These are phyloP conservation scores for Junonia oenone DNA, from an alignment of 2,888 invertebrate genomes.

Conservation along the genomic window DNA sequence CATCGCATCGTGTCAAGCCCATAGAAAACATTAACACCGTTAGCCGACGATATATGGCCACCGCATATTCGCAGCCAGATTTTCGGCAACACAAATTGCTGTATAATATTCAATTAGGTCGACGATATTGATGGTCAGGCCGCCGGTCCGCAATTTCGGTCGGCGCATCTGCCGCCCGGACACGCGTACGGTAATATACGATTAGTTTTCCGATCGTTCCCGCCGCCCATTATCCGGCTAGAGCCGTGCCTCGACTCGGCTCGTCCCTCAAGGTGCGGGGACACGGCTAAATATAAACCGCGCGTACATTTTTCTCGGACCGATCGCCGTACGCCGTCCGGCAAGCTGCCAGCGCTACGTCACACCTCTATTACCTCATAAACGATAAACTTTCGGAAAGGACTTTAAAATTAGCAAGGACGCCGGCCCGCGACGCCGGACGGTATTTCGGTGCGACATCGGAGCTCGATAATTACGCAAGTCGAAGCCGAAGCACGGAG, in stretches of 20 bases:
- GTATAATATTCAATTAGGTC: conserved; percentile 78
- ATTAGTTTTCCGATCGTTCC: conserved; percentile 59
- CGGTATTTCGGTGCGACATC: conserved; percentile 45
- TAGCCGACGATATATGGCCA: conserved; percentile 64
- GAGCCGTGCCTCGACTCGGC: conserved; percentile 16
- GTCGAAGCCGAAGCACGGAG: conserved; percentile 64
- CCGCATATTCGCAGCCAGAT: conserved; percentile 73
- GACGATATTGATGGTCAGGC: conserved; percentile 64
- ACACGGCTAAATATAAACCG: conserved; percentile 52
- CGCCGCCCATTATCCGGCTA: conserved; percentile 28
- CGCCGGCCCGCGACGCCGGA: conserved; percentile 48
- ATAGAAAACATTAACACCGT: conserved; percentile 69
- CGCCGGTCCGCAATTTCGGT: conserved; percentile 68
- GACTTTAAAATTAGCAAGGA: conserved; percentile 78
- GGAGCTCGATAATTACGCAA: conserved; percentile 66
- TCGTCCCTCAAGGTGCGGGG: conserved; percentile 65
- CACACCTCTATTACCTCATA: conserved; percentile 71
- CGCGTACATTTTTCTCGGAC: conserved; percentile 43
- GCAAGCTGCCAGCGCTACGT: conserved; percentile 74
- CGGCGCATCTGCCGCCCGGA: conserved; percentile 66
- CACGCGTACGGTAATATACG: conserved; percentile 62
- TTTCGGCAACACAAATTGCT: conserved; percentile 76
- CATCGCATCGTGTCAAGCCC: conserved; percentile 55
- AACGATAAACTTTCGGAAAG: conserved; percentile 72
- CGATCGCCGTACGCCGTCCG: conserved; percentile 61